Evolutionary conservation across 1,140 invertebrate genomes (phyloP), one percentile per base, ranked within the genome.

Genomic region (Ladona fulva): DNA sequence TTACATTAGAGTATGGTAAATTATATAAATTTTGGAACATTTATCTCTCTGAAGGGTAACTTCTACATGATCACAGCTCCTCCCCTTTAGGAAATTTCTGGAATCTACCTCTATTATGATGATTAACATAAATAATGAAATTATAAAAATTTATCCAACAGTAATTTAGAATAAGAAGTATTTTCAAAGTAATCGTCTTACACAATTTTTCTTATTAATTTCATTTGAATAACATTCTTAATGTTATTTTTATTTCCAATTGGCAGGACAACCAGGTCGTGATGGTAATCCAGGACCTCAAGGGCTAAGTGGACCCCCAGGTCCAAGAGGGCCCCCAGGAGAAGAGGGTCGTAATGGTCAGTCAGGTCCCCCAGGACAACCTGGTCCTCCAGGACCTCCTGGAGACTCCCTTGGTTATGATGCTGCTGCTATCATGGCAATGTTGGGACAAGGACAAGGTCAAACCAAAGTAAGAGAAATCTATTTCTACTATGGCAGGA

Each of bases 341-440:
- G 87, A 90, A 66, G 85, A 89, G 66, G 94, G 94, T 75, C 87
- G 87, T 79, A 85, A 88, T 77, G 95, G 94, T 74, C 83, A 87
- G 1, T 87, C 90, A 52, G 94, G 95, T 80, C 87, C 89, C 73
- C 85, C 90, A 25, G 94, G 94, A 79, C 89, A 89, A 5, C 89
- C 91, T 6, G 92, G 92, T 42, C 90, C 90, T 0, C 90, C 89
- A 42, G 93, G 94, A 66, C 91, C 92, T 24, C 90, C 92, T 11
- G 89, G 89, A 80, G 88, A 89, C 81, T 85, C 86, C 24, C 84
- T 87, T 77, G 87, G 86, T 75, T 90, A 89, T 78, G 89, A 89
- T 81, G 86, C 86, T 74, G 91, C 91, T 79, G 89, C 91, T 79
- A 85, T 95, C 44, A 91, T 92, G 74, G 92, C 92, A 75, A 83